These are phyloP conservation scores for Drosophila guanche DNA, from an alignment of 1,140 invertebrate genomes.

Conservation along the genomic window DNA sequence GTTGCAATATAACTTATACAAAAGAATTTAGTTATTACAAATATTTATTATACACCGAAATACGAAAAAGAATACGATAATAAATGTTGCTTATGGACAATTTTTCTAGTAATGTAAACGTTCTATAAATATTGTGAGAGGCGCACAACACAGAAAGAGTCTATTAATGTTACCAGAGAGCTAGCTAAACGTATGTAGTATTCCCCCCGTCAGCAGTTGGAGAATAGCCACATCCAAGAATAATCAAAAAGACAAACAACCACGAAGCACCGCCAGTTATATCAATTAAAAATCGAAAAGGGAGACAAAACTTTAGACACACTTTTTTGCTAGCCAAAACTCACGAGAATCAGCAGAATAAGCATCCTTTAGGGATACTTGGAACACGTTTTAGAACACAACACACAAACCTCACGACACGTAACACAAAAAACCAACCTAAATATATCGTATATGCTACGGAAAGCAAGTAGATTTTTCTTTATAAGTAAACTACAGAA, in stretches of 20 bases:
- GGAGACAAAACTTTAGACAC: conserved; percentile 17
- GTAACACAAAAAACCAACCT: conserved; percentile 23
- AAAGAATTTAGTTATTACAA: conserved; percentile 39
- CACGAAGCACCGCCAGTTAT: conserved; percentile 73
- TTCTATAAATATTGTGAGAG: conserved; percentile 40
- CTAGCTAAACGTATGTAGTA: conserved; percentile 12
- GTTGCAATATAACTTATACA: conserved; percentile 73
- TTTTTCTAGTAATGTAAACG: conserved; percentile 62
- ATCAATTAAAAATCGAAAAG: conserved; percentile 64
- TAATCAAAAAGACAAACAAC: conserved; percentile 41
- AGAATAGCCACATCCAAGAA: conserved; percentile 12
- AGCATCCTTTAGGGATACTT: conserved; percentile 15
- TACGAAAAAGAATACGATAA: conserved; percentile 33
- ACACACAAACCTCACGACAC: conserved; percentile 68
- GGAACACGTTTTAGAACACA: conserved; percentile 62
- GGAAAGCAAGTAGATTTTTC: conserved; percentile 40
- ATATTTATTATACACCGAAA: conserved; percentile 63
- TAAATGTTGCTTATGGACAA: conserved; percentile 61
- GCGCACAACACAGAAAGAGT: conserved; percentile 49
- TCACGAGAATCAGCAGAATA: conserved; percentile 14
- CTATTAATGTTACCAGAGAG: conserved; percentile 28
- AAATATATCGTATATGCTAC: conserved; percentile 13
- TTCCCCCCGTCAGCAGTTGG: conserved; percentile 4
- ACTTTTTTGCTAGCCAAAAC: conserved; percentile 45
- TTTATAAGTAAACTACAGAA: conserved; percentile 17